Conservation (phyloP, 2,113 vertebrate genomes). For the Lamprotornis superbus region DNA sequence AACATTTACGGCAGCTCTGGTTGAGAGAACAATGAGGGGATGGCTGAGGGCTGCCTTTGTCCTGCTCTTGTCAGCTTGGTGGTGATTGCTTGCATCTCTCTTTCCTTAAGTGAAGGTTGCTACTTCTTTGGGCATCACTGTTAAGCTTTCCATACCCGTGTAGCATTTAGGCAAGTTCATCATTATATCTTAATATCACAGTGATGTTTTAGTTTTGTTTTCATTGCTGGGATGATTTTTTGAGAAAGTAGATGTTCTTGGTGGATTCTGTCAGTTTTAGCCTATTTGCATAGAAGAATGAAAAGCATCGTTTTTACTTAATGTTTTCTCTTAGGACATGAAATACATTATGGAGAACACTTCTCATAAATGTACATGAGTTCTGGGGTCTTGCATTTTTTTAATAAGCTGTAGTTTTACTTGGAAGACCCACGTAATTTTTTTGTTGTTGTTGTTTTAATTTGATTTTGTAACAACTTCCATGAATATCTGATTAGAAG, state of each 20-base stretch:
- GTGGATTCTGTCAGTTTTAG: background rate
- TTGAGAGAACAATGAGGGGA: background rate
- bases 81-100: background rate
- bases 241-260: background rate
- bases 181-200: background rate
- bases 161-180: background rate
- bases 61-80: background rate
- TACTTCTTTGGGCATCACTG: background rate
- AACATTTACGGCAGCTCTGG: background rate
- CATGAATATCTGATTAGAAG: background rate
- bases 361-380: background rate
- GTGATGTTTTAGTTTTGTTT: background rate
- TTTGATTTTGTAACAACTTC: background rate
- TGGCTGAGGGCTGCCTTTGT: background rate
- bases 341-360: background rate
- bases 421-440: background rate
- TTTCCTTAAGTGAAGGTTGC: background rate
- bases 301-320: background rate
- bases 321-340: background rate
- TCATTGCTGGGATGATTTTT: background rate
- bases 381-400: background rate
- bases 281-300: background rate
- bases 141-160: background rate
- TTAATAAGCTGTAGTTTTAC: background rate
- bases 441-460: background rate